Evolutionary conservation across 2,797 vertebrate genomes (phyloP).

Genomic region (Sandelia bainsii): DNA sequence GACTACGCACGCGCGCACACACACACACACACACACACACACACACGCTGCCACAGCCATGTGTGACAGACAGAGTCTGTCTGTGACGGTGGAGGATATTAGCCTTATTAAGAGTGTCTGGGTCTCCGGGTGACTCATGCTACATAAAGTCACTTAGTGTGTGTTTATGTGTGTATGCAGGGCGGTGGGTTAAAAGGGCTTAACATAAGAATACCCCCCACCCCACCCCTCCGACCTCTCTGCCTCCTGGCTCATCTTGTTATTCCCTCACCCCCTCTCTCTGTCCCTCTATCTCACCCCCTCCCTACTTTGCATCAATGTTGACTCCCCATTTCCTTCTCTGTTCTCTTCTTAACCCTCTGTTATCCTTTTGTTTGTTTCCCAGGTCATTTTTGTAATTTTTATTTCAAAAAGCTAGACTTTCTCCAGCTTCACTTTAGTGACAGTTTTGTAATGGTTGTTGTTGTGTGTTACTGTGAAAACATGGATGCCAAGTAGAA

Average conservation of each 20-base stretch:
- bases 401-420: too few species aligned
- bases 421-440: too few species aligned
- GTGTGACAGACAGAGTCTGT: conserved; percentile 61
- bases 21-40: conserved; percentile 15
- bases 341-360: conserved; percentile 46
- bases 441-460: too few species aligned
- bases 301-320: conserved; percentile 27
- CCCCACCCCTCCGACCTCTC: neutral
- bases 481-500: too few species aligned
- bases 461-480: too few species aligned
- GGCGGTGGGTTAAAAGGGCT: conserved; percentile 63
- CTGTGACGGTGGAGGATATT: conserved; percentile 69
- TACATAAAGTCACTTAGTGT: conserved; percentile 28
- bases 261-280: conserved; percentile 1
- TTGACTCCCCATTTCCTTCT: neutral
- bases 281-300: neutral
- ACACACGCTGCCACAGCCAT: conserved; percentile 17
- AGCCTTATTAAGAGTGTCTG: conserved; percentile 72
- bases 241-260: conserved; percentile 50
- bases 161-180: conserved; percentile 55
- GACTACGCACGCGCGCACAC: conserved; percentile 33
- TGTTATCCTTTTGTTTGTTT: too few species aligned
- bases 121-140: conserved; percentile 60
- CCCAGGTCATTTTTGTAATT: too few species aligned
- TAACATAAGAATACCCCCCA: conserved; percentile 54